Conservation (phyloP, 2,888 invertebrate species). For the Stegana nigrithorax region DNA sequence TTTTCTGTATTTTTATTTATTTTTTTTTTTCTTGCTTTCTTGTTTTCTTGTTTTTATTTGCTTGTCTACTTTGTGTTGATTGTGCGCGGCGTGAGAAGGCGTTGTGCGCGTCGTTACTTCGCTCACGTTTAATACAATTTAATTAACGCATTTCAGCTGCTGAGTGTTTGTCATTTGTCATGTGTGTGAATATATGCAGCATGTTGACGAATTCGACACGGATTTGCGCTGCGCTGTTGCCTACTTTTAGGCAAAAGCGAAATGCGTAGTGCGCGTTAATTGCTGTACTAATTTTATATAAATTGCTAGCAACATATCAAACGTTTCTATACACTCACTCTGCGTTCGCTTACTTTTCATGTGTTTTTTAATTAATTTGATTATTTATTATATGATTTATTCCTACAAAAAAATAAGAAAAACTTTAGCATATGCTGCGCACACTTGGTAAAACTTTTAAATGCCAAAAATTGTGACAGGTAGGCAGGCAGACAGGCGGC, state of each 20-base stretch:
- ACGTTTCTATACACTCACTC: conserved; percentile 8
- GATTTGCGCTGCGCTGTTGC: conserved; percentile 25
- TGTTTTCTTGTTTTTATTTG: not conserved
- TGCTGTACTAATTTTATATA: too few relatives aligned
- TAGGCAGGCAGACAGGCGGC: too few relatives aligned
- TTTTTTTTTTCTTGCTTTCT: not conserved
- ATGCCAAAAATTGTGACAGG: conserved; percentile 28
- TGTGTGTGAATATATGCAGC: conserved; percentile 23
- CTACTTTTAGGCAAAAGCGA: conserved; percentile 34
- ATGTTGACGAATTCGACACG: too few relatives aligned
- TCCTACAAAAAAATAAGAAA: conserved; percentile 13
- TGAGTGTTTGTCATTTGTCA: conserved; percentile 43
- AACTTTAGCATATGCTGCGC: too few relatives aligned
- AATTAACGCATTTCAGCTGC: conserved; percentile 52
- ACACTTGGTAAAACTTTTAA: conserved; percentile 26
- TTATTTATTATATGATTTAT: not conserved
- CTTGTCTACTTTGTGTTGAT: too few relatives aligned
- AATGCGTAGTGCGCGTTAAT: not conserved
- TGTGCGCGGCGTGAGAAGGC: too few relatives aligned
- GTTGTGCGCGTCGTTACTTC: conserved; percentile 32
- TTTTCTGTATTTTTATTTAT: not conserved
- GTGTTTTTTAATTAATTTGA: not conserved
- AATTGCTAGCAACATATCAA: too few relatives aligned
- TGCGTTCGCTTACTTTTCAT: conserved; percentile 30
- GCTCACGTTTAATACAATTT: conserved; percentile 46